phyloP scores from a whole-genome alignment of 2,113 vertebrate genomes.

The Hippolais icterina region DNA sequence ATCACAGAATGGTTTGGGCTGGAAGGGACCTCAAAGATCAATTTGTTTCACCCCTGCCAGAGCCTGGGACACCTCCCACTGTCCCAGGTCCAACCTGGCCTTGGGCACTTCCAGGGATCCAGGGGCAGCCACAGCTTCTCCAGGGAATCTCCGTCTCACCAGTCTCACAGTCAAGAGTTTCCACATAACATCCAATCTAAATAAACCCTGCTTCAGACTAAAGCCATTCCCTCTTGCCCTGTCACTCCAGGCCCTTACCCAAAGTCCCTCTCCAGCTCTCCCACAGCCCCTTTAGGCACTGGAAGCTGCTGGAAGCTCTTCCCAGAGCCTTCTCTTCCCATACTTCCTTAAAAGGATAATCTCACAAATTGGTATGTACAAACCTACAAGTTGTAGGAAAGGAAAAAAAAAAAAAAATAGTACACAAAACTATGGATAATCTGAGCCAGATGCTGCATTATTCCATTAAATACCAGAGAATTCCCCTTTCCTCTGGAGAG shows the following conservation, averaged over 20 bases:
- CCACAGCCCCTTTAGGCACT: background rate
- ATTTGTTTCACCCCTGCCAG: background rate
- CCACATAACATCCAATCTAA: background rate
- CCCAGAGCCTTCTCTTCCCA: background rate
- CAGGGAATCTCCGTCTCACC: background rate
- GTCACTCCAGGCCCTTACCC: background rate
- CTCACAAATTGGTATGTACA: background rate
- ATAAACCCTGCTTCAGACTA: background rate
- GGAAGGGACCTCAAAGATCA: background rate
- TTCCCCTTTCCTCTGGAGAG: background rate
- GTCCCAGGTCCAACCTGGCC: fast-evolving
- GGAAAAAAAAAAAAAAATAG: too few relatives aligned
- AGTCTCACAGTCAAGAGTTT: background rate
- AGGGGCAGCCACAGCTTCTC: background rate
- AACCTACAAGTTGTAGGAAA: too few relatives aligned
- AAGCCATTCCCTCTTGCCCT: background rate
- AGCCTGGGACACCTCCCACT: background rate
- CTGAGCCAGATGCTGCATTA: background rate
- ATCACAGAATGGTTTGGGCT: background rate
- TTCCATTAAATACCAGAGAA: background rate
- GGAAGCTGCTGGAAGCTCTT: background rate
- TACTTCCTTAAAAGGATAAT: background rate
- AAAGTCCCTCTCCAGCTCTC: background rate
- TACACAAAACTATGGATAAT: background rate
- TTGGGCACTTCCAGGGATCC: background rate